Conservation (phyloP, 2,113 vertebrate species). For the Megaptera novaeangliae region DNA sequence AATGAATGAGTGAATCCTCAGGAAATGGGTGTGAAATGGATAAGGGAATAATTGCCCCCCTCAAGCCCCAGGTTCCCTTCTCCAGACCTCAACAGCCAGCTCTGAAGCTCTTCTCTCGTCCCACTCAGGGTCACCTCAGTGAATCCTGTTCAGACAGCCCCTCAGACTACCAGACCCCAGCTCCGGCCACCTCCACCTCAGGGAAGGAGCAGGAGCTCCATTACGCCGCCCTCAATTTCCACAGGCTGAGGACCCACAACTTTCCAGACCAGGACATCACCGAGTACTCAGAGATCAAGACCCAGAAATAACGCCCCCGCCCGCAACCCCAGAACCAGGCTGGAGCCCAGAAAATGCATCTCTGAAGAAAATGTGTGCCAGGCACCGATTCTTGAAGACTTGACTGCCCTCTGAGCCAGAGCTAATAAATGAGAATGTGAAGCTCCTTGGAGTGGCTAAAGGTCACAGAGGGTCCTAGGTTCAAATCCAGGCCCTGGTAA, state of each 20-base stretch:
- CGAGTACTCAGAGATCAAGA: neutral
- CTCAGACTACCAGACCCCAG: neutral
- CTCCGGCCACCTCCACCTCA: accelerated
- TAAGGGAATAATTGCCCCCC: neutral
- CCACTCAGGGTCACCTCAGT: neutral
- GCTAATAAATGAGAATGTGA: neutral
- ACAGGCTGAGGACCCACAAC: neutral
- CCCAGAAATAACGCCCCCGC: accelerated
- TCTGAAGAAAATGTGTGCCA: neutral
- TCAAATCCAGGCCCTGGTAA: neutral
- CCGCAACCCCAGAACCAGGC: neutral
- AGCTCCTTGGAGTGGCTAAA: neutral
- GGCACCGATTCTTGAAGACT: neutral
- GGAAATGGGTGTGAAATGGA: neutral
- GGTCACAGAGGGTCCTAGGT: neutral
- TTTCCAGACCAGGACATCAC: neutral
- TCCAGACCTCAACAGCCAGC: neutral
- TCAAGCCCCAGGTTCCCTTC: neutral
- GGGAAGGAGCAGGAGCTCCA: neutral
- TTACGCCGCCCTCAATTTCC: neutral
- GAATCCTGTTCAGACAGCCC: neutral
- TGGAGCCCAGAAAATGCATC: neutral
- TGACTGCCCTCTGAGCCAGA: neutral
- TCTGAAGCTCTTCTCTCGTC: neutral
- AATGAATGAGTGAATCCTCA: neutral